Evolutionary conservation across 1,140 invertebrate genomes (phyloP).

Genomic region (Lepidostoma basale): DNA sequence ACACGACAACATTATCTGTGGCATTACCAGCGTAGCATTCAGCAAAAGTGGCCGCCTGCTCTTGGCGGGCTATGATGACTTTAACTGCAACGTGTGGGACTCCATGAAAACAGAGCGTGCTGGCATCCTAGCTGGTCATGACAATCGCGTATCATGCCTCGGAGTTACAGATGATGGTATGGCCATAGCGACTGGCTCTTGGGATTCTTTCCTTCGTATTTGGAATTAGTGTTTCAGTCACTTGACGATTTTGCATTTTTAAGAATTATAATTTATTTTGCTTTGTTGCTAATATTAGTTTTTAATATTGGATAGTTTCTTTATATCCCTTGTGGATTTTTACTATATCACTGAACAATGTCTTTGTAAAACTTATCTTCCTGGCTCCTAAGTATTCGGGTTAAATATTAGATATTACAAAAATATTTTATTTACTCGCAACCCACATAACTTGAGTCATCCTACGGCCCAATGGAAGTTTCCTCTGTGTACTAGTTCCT

Average conservation of each 20-base stretch:
- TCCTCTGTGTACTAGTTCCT: no score
- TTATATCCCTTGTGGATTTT: no score
- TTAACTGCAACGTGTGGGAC: constrained; percentile 97
- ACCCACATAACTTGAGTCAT: no score
- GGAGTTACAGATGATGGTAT: constrained; percentile 93
- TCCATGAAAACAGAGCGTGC: constrained; percentile 93
- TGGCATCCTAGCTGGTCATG: constrained; percentile 88
- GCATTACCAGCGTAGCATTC: constrained; percentile 94
- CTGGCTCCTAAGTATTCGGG: no score
- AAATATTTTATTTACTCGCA: no score
- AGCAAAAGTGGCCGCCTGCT: constrained; percentile 91
- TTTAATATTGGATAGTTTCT: neutral
- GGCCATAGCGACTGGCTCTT: constrained; percentile 92
- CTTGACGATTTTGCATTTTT: neutral
- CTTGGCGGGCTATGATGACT: constrained; percentile 93
- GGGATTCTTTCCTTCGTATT: constrained; percentile 93
- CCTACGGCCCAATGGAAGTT: no score
- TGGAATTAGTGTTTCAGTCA: constrained; percentile 78
- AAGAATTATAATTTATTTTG: neutral
- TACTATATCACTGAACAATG: no score
- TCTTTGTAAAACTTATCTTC: no score
- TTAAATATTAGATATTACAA: no score
- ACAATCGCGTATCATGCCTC: constrained; percentile 91
- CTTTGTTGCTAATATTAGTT: neutral
- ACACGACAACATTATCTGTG: constrained; percentile 96